Percentiles rank a stretch among this genome's conserved stretches.
phyloP scores from a whole-genome alignment of 2,113 vertebrate genomes.

The Macroglossus sobrinus region DNA sequence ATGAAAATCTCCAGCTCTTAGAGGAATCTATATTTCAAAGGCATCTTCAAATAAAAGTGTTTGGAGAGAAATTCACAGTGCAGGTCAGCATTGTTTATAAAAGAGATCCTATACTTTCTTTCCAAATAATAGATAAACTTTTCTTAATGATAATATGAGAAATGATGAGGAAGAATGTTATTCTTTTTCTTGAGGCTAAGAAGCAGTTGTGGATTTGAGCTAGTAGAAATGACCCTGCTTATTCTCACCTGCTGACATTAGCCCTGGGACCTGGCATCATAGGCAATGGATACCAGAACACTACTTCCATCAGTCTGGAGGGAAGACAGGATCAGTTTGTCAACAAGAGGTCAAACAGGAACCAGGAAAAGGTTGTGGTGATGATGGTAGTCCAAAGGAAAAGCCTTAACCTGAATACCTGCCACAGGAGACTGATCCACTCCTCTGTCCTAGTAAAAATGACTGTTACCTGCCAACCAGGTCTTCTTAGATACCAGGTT shows the following conservation, averaged over 20 bases:
- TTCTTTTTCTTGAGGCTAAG: background rate
- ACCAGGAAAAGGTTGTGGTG: background rate
- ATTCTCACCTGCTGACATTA: background rate
- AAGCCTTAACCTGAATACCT: background rate
- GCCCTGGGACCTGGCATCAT: no score
- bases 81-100: background rate
- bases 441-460: background rate
- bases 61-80: background rate
- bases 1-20: background rate
- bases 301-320: background rate
- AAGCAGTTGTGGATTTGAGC: background rate
- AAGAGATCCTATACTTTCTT: background rate
- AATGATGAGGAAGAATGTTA: background rate
- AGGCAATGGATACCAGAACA: background rate
- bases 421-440: background rate
- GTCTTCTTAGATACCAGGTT: background rate
- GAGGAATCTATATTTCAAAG: background rate
- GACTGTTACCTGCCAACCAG: fast-evolving
- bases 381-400: background rate
- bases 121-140: background rate
- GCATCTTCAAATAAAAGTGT: background rate
- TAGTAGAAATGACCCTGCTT: background rate
- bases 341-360: background rate
- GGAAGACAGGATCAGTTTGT: background rate
- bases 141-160: background rate